phyloP scores from a whole-genome alignment of 2,113 vertebrate genomes.

The Silurus meridionalis region DNA sequence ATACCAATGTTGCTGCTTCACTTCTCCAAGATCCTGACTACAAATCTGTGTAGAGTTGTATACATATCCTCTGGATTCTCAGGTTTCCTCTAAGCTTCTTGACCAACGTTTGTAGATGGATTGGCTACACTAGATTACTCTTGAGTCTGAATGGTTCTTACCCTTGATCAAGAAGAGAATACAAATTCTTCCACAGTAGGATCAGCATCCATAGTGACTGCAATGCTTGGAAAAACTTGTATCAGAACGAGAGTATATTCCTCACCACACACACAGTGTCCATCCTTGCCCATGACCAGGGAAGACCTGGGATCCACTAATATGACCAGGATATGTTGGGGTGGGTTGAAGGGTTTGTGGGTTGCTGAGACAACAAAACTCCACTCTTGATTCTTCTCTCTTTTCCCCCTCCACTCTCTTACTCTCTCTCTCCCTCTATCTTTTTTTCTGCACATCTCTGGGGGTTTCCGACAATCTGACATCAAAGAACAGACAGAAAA shows the following conservation, averaged over 20 bases:
- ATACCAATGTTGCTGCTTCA: background rate
- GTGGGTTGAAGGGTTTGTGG: too few relatives aligned
- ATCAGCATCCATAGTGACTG: too few relatives aligned
- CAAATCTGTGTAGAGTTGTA: background rate
- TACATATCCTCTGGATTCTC: background rate
- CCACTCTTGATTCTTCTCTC: background rate
- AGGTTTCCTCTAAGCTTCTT: background rate
- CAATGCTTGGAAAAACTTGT: too few relatives aligned
- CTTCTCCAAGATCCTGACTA: background rate
- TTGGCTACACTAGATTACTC: background rate
- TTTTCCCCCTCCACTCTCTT: slow-evolving; percentile 5
- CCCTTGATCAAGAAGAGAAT: too few relatives aligned
- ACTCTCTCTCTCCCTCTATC: background rate
- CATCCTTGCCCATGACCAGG: background rate
- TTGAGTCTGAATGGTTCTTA: too few relatives aligned
- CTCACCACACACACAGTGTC: too few relatives aligned
- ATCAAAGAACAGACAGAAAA: slow-evolving; percentile 44
- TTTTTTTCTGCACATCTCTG: slow-evolving; percentile 14
- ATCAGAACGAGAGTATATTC: too few relatives aligned
- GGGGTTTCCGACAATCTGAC: slow-evolving; percentile 41
- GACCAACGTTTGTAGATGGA: background rate
- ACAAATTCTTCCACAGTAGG: too few relatives aligned
- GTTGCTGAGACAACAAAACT: background rate
- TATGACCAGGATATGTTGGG: too few relatives aligned
- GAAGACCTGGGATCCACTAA: background rate